Conservation (phyloP, 2,888 invertebrate species). For the Nowickia ferox region DNA sequence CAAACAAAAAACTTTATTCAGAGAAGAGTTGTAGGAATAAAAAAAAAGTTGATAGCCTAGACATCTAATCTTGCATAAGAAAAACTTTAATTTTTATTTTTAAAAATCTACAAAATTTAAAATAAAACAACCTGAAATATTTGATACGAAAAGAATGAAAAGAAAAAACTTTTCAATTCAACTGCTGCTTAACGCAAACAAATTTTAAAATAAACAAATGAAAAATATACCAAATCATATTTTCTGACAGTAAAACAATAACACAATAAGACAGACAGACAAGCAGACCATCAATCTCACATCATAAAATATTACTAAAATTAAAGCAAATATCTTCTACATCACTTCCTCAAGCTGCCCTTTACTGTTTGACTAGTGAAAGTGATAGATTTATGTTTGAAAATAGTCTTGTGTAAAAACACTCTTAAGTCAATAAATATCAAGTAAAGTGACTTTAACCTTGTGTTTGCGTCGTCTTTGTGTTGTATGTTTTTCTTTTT, state of each 20-base stretch:
- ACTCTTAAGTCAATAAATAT: neutral
- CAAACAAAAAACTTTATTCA: no score
- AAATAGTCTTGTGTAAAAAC: neutral
- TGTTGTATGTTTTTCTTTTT: no score
- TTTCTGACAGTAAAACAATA: neutral
- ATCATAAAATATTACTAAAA: neutral
- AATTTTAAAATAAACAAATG: conserved; percentile 6
- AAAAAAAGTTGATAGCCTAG: no score
- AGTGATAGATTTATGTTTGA: neutral
- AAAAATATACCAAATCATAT: neutral
- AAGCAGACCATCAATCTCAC: neutral
- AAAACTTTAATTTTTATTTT: no score
- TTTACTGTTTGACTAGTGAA: neutral
- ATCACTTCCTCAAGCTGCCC: neutral
- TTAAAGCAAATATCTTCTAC: neutral
- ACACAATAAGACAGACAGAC: neutral
- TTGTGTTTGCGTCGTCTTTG: no score
- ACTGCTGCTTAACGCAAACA: neutral
- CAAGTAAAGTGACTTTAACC: neutral
- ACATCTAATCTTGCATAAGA: no score
- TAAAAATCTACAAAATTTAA: no score
- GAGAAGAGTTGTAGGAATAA: no score
- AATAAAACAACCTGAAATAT: no score
- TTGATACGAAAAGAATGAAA: no score
- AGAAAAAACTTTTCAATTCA: neutral